Percentiles rank a stretch among this genome's conserved stretches.
Conservation (phyloP, 2,888 invertebrate genomes). For the Acrobasis consociella region DNA sequence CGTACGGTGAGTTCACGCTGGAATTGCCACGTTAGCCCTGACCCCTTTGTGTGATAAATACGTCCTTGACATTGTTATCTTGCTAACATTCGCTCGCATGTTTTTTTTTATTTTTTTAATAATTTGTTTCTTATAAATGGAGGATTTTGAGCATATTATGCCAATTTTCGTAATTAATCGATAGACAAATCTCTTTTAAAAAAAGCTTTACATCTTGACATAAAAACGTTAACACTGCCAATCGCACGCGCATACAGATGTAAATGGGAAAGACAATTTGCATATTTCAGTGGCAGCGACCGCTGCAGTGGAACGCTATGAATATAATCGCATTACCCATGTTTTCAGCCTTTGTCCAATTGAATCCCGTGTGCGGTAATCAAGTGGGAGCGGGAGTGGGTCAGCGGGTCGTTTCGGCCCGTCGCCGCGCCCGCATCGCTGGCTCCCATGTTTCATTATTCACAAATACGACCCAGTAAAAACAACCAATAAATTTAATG, state of each 20-base stretch:
- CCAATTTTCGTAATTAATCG: too few species aligned
- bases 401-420: constrained; percentile 67
- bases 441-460: constrained; percentile 62
- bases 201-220: too few species aligned
- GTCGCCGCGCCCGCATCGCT: constrained; percentile 37
- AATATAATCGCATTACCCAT: constrained; percentile 66
- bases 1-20: constrained; percentile 59
- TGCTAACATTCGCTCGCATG: constrained; percentile 32
- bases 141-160: too few species aligned
- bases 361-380: constrained; percentile 68
- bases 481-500: constrained; percentile 51
- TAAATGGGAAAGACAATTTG: constrained; percentile 36
- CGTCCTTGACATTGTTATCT: constrained; percentile 42
- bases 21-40: background rate
- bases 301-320: constrained; percentile 42
- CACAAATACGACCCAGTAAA: constrained; percentile 55
- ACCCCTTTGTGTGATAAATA: constrained; percentile 28
- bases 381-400: constrained; percentile 66
- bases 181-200: too few species aligned
- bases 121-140: too few species aligned
- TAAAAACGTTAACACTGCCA: too few species aligned
- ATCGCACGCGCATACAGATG: background rate
- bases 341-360: constrained; percentile 71
- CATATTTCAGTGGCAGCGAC: constrained; percentile 40
- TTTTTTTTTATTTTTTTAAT: constrained; percentile 23